Conservation (phyloP, 1,140 invertebrate genomes). For the Copidosoma floridanum region DNA sequence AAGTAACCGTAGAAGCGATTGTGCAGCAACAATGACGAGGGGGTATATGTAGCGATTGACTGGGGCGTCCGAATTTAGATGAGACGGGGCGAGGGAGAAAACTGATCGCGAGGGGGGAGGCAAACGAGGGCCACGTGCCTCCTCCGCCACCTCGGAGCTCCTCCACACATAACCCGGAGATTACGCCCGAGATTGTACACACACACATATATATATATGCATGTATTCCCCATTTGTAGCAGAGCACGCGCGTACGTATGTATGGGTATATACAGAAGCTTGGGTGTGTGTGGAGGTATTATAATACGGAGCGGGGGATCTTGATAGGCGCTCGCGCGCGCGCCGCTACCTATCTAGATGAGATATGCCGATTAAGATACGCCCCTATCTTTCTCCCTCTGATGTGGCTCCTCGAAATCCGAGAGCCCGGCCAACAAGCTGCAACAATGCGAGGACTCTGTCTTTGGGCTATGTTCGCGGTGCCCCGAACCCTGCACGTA, state of each 20-base stretch:
- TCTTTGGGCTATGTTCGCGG: background rate
- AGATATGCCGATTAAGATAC: slow-evolving; percentile 55
- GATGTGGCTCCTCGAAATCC: slow-evolving; percentile 49
- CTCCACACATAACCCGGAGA: slow-evolving; percentile 24
- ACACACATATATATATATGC: no score
- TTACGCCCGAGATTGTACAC: slow-evolving; percentile 38
- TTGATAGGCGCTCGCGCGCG: slow-evolving; percentile 50
- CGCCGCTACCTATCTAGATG: slow-evolving; percentile 47
- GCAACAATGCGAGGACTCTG: background rate
- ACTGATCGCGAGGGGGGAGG: slow-evolving; percentile 35
- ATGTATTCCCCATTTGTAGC: no score
- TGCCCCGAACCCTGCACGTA: no score
- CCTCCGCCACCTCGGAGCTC: slow-evolving; percentile 23
- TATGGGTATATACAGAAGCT: slow-evolving; percentile 11
- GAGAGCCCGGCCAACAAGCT: slow-evolving; percentile 28
- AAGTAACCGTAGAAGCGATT: no score
- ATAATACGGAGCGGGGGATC: slow-evolving; percentile 36
- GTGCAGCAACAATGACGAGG: no score
- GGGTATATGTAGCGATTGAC: no score
- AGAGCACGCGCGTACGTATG: slow-evolving; percentile 31
- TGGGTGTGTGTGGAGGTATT: background rate
- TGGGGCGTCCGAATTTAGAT: slow-evolving; percentile 42
- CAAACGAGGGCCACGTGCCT: slow-evolving; percentile 35
- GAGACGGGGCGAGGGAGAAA: slow-evolving; percentile 31
- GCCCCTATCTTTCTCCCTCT: slow-evolving; percentile 33